phyloP scores from a whole-genome alignment of 2,888 invertebrate species.

The Drosophila acutilabella region DNA sequence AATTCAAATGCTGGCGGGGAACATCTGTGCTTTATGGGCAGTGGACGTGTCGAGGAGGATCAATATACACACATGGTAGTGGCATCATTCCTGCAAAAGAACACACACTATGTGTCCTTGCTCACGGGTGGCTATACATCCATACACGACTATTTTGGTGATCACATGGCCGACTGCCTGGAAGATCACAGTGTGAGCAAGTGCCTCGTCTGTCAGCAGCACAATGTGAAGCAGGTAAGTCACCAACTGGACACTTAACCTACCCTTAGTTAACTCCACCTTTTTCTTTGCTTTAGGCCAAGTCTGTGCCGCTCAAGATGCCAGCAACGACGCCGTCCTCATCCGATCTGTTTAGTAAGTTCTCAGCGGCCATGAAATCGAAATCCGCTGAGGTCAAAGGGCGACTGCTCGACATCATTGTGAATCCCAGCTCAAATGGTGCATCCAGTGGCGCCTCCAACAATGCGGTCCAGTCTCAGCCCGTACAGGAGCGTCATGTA shows the following conservation, averaged over 20 bases:
- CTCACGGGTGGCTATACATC: constrained; percentile 95
- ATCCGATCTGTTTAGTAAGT: constrained; percentile 92
- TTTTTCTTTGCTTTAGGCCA: constrained; percentile 40
- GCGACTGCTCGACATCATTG: constrained; percentile 96
- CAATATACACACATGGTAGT: constrained; percentile 99
- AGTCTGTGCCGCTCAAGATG: constrained; percentile 43
- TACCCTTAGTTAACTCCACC: not conserved
- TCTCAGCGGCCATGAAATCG: constrained; percentile 94
- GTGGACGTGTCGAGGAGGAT: constrained; percentile 96
- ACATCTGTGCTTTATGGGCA: constrained; percentile 96
- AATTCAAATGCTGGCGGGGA: constrained; percentile 95
- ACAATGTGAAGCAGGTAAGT: constrained; percentile 65
- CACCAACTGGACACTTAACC: not conserved
- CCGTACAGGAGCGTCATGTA: constrained; percentile 90
- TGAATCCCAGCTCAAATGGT: constrained; percentile 88
- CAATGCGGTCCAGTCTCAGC: constrained; percentile 72
- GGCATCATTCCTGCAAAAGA: constrained; percentile 97
- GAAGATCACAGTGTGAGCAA: constrained; percentile 93
- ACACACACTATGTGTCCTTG: constrained; percentile 96
- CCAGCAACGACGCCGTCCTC: constrained; percentile 82
- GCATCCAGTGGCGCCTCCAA: constrained; percentile 26
- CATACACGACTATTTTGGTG: constrained; percentile 93
- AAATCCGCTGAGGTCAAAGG: constrained; percentile 97
- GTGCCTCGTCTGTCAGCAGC: constrained; percentile 91
- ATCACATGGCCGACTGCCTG: constrained; percentile 92